These are phyloP conservation scores for Montipora cactus DNA, from an alignment of 64 coral and sea anemone species.

Conservation along the genomic window DNA sequence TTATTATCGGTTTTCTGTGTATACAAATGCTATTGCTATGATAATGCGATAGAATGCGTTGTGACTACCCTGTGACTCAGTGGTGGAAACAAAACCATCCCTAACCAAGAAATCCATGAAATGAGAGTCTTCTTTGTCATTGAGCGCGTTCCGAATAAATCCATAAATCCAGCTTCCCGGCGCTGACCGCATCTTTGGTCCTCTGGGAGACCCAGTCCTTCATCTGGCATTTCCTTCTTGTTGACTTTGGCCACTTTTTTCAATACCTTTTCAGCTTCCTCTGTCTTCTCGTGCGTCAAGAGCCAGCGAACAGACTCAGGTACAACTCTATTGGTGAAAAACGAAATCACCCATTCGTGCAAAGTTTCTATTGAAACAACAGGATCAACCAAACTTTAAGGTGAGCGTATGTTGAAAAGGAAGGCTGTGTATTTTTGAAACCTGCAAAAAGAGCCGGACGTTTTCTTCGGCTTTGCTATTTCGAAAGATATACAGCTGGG, in stretches of 20 bases:
- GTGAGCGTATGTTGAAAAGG: too few species aligned
- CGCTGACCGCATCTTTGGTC: constrained; percentile 41
- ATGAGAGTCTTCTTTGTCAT: constrained; percentile 94
- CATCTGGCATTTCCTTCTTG: constrained; percentile 72
- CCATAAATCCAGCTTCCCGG: constrained; percentile 66
- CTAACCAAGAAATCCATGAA: constrained; percentile 91
- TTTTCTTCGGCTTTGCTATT: too few species aligned
- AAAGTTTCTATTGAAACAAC: neutral
- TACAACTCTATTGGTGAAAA: constrained; percentile 49
- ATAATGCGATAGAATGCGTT: neutral
- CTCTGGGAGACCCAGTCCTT: constrained; percentile 61
- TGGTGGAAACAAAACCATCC: neutral
- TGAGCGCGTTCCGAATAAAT: constrained; percentile 74
- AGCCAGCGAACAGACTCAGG: constrained; percentile 95
- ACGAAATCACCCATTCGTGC: neutral
- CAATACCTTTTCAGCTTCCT: constrained; percentile 72
- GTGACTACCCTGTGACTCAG: neutral
- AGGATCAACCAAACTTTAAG: too few species aligned
- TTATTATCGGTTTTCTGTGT: too few species aligned
- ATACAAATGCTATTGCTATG: too few species aligned
- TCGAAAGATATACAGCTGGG: too few species aligned
- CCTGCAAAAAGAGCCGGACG: too few species aligned
- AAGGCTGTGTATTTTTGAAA: too few species aligned
- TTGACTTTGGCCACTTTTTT: constrained; percentile 80
- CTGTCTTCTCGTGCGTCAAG: constrained; percentile 48